These are phyloP conservation scores for Panonychus citri DNA, from an alignment of 1,140 invertebrate species.

Conservation along the genomic window DNA sequence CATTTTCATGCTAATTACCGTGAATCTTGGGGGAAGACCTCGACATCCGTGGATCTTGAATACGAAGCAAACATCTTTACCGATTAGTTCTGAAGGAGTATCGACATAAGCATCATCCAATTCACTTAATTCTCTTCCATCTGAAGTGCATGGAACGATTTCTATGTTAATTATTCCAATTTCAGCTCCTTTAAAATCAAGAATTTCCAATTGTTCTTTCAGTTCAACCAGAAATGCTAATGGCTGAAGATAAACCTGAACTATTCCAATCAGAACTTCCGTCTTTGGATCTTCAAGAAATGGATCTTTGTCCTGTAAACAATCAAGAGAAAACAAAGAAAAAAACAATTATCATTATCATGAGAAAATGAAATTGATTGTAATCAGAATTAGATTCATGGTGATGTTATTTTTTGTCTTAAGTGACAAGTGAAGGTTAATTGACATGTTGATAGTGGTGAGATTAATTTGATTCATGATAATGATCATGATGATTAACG, in stretches of 20 bases:
- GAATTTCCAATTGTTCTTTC: constrained; percentile 31
- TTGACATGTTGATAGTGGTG: too few species aligned
- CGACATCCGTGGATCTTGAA: constrained; percentile 26
- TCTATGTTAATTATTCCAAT: constrained; percentile 30
- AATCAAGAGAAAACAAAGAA: not conserved
- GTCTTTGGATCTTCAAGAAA: constrained; percentile 32
- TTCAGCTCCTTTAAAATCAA: constrained; percentile 29
- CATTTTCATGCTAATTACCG: constrained; percentile 24
- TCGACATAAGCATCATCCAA: constrained; percentile 29
- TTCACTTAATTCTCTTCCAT: constrained; percentile 26
- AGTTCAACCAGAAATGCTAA: constrained; percentile 31
- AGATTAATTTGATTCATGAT: not conserved
- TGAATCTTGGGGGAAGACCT: constrained; percentile 28
- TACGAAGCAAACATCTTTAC: constrained; percentile 26
- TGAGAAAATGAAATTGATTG: not conserved
- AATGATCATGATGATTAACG: not conserved
- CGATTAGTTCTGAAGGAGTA: constrained; percentile 25
- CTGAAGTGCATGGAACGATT: constrained; percentile 8
- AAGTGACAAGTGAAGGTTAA: not conserved
- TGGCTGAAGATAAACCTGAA: constrained; percentile 31
- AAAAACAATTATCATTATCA: too few species aligned
- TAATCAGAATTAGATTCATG: not conserved
- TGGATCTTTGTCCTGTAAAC: constrained; percentile 31
- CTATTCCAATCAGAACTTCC: constrained; percentile 33
- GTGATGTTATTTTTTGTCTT: too few species aligned